Base-by-base conservation (phyloP, 2,113 vertebrate species). In the Hystrix cristata region DNA sequence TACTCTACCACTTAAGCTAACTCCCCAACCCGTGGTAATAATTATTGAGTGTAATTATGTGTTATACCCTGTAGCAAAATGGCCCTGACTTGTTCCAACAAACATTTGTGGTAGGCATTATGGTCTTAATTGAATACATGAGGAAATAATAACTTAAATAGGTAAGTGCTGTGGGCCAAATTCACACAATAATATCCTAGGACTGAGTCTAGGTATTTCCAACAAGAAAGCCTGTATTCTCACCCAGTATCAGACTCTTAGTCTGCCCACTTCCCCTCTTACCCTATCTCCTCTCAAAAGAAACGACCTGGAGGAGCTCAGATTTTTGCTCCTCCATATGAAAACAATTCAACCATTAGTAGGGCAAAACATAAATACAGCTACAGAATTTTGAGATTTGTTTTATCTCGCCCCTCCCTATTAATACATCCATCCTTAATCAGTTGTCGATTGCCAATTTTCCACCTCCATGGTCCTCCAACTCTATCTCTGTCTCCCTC, bases 221-320 rank as follows among this genome's bases (percentile, higher is more conserved):
- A n/a, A 18, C 14, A 21, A 27, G 46, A 34, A n/a, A 84, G 14
- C 12, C 76, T 85, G 16, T n/a, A 7, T 3, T 57, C 0, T 21
- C 29, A 51, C 2, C 3, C 2, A 2, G 23, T 19, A 3, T 1
- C 9, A 3, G 2, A 23, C 0, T 0, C n/a, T 23, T 21, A 7
- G 1, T n/a, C 6, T 31, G 15, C 4, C n/a, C 48, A 51, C 60
- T 79, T 25, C 16, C 15, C 27, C 0, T 1, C 1, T 0, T 15
- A 10, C 0, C 48, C 72, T 13, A 57, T 34, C 71, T 53, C 38
- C 53, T 46, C 48, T 34, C 5, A 1, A 13, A 65, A 69, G 8
- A 64, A 11, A 53, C 1, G 18, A 23, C 11, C 55, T 79, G 3
- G 5, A 69, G 31, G 2, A 55, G 5, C 12, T 12, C 25, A 11